Percentiles rank a stretch among this genome's conserved stretches.
Evolutionary conservation across 2,888 invertebrate species (phyloP).

Genomic region (Mellilla xanthometata): DNA sequence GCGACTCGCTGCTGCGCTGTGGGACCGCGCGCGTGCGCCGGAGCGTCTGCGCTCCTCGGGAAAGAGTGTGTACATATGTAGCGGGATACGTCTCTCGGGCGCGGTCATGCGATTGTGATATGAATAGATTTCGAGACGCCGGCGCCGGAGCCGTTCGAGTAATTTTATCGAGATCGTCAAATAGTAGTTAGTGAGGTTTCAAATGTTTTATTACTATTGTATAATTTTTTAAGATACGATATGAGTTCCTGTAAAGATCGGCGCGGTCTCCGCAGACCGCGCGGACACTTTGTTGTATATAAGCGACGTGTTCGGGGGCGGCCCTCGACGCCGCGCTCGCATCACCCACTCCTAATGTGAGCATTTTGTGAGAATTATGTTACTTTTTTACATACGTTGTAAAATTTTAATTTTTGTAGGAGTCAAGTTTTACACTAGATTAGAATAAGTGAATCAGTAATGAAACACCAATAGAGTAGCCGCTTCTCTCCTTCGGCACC

Average conservation of each 20-base stretch:
- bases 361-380: conserved; percentile 81
- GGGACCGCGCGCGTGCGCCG: conserved; percentile 43
- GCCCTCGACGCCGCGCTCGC: conserved; percentile 39
- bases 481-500: conserved; percentile 80
- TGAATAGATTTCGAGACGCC: conserved; percentile 79
- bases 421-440: conserved; percentile 80
- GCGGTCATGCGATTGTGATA: conserved; percentile 82
- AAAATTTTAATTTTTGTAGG: conserved; percentile 73
- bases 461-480: conserved; percentile 83
- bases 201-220: conserved; percentile 82
- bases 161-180: conserved; percentile 79
- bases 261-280: conserved; percentile 60
- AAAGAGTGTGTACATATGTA: conserved; percentile 80
- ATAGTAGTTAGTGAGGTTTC: conserved; percentile 82
- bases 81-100: conserved; percentile 80
- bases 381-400: conserved; percentile 77
- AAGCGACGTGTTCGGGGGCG: conserved; percentile 67
- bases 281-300: conserved; percentile 74
- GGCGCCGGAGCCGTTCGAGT: conserved; percentile 78
- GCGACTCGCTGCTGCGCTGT: conserved; percentile 27
- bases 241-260: conserved; percentile 81
- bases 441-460: conserved; percentile 81
- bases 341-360: conserved; percentile 75
- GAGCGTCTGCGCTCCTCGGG: conserved; percentile 52
- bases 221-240: conserved; percentile 81